phyloP scores from a whole-genome alignment of 1,140 invertebrate genomes.

The Homarus americanus region DNA sequence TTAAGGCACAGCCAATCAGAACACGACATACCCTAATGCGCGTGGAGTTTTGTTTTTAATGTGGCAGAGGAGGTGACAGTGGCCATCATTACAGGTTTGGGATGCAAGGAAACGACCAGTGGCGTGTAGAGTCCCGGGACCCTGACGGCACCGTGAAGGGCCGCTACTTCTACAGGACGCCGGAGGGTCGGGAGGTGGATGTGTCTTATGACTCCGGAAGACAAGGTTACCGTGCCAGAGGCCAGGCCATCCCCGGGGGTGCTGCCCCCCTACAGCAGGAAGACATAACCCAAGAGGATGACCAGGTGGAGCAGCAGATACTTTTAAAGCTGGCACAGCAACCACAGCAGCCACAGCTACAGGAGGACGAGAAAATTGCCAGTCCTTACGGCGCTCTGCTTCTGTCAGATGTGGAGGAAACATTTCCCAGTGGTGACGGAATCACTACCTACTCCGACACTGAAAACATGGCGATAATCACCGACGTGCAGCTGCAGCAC shows the following conservation, averaged over 20 bases:
- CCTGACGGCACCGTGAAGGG: constrained; percentile 60
- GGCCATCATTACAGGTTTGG: constrained; percentile 43
- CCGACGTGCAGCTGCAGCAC: constrained; percentile 7
- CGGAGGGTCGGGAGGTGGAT: constrained; percentile 53
- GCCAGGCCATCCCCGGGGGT: constrained; percentile 59
- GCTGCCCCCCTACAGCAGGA: constrained; percentile 28
- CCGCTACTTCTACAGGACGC: constrained; percentile 43
- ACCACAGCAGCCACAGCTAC: not conserved
- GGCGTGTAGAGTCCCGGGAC: constrained; percentile 58
- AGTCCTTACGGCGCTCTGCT: constrained; percentile 38
- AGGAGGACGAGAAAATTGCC: not conserved
- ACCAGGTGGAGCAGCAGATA: not conserved
- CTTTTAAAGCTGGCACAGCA: not conserved
- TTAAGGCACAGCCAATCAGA: too few relatives aligned
- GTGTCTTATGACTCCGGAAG: constrained; percentile 47
- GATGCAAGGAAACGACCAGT: constrained; percentile 64
- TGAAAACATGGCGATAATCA: constrained; percentile 42
- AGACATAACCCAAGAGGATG: too few relatives aligned
- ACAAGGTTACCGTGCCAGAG: constrained; percentile 58
- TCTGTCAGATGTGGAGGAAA: not conserved
- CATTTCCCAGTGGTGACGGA: constrained; percentile 42
- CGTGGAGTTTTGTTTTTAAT: too few relatives aligned
- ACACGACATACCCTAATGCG: too few relatives aligned
- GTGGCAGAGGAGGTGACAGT: not conserved
- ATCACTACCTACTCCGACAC: constrained; percentile 40